Base-by-base conservation (phyloP, 1,140 invertebrate genomes). In the Lucilia cuprina region DNA sequence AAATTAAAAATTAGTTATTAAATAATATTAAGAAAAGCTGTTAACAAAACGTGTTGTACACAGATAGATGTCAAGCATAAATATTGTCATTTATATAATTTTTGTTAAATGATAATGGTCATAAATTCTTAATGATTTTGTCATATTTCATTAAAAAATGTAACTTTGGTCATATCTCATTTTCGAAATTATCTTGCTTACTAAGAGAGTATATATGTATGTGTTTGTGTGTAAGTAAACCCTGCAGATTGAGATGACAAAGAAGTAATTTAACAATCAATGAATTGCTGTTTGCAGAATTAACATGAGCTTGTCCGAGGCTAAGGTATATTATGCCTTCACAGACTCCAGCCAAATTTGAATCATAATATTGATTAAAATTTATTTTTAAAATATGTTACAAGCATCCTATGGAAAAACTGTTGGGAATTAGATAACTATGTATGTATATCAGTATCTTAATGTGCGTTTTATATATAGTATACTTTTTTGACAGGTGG, bases 41-140 rank as follows among this genome's bases (percentile, higher is more conserved):
- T 78, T 49, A 49, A 80, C 21, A 50, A 50, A 49, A 80, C 13
- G n/a, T 80, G 77, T 17, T 78, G 17, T 80, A 34, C 75, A 41
- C 10, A 12, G 25, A 41, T 75, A 25, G 30, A 14, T 34, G 13
- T 75, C 34, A 75, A 17, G 30, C 14, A 41, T 41, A n/a, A 80
- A 50, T 49, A 25, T 50, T 80, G 10, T 80, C 41, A 80, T 49
- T 80, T 80, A 80, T 80, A 50, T 80, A 80, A 80, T 80, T 77
- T 30, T 80, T 80, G 41, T 21, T 50, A 78, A 47, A 17, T 50
- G 50, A 80, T 80, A 21, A 70, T 21, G n/a, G 13, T 21, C n/a
- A 80, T 80, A 80, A 80, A 80, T 80, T 80, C 41, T 10, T 80
- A 80, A 80, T 50, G 41, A 49, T 50, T 80, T 80, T 10, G 17